These are phyloP conservation scores for Helostoma temminkii DNA, from an alignment of 2,797 vertebrate species.

Conservation along the genomic window DNA sequence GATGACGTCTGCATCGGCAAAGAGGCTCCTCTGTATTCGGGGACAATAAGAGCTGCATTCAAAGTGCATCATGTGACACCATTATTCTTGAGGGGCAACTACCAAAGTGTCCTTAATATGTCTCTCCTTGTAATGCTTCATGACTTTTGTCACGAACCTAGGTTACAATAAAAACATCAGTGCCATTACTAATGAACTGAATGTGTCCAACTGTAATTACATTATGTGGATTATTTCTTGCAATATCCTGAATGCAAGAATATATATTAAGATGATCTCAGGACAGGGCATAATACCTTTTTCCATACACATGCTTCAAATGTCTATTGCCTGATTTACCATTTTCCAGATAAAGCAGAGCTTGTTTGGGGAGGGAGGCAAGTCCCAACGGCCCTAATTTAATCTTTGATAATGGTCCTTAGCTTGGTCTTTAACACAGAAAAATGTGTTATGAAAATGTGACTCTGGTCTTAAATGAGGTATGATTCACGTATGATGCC, in stretches of 20 bases:
- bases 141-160: slow-evolving; percentile 20
- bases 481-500: slow-evolving; percentile 21
- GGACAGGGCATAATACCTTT: slow-evolving; percentile 8
- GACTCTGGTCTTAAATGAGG: slow-evolving; percentile 32
- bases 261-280: no score
- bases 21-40: not conserved
- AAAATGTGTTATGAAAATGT: slow-evolving; percentile 21
- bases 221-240: not conserved
- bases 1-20: slow-evolving; percentile 10
- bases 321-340: slow-evolving; percentile 36
- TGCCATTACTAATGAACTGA: not conserved
- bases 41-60: slow-evolving; percentile 48
- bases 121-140: slow-evolving; percentile 19
- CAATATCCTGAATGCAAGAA: no score
- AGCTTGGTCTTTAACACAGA: slow-evolving; percentile 7
- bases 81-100: slow-evolving; percentile 18
- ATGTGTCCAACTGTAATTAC: not conserved
- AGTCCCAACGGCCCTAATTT: slow-evolving; percentile 36
- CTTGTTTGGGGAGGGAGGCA: no score
- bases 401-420: no score
- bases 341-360: slow-evolving; percentile 37
- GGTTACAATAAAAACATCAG: slow-evolving; percentile 18
- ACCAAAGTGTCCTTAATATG: slow-evolving; percentile 27
- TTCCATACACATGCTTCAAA: slow-evolving; percentile 23
- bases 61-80: slow-evolving; percentile 28